These are phyloP conservation scores for Diorhabda elongata DNA, from an alignment of 1,140 invertebrate genomes.

Conservation along the genomic window DNA sequence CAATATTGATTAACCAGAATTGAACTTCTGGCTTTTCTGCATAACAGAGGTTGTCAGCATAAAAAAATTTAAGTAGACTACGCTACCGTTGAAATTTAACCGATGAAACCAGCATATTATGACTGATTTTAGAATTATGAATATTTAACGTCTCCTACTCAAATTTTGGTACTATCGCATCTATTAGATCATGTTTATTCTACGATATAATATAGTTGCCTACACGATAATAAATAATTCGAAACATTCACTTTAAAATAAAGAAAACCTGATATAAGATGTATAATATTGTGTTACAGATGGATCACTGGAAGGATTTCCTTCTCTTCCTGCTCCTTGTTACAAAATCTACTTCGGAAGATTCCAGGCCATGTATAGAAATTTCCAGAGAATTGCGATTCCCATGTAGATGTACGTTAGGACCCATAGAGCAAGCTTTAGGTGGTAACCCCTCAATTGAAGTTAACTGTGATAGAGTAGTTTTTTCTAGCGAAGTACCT, in stretches of 20 bases:
- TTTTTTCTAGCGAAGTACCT: conserved; percentile 73
- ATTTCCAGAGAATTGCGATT: conserved; percentile 60
- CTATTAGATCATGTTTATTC: background rate
- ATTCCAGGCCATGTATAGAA: conserved; percentile 55
- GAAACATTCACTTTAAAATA: background rate
- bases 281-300: conserved; percentile 7
- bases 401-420: conserved; percentile 58
- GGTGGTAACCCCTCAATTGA: conserved; percentile 51
- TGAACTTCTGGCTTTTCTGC: too few relatives aligned
- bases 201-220: background rate
- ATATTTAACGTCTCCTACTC: too few relatives aligned
- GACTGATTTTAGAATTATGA: too few relatives aligned
- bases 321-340: conserved; percentile 7
- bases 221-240: background rate
- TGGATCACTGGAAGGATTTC: background rate
- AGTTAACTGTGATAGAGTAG: conserved; percentile 77
- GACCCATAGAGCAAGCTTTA: conserved; percentile 42
- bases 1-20: too few relatives aligned
- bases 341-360: background rate
- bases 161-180: background rate
- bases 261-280: background rate
- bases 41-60: too few relatives aligned
- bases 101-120: too few relatives aligned
- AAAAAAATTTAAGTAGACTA: too few relatives aligned
- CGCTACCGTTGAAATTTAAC: too few relatives aligned